Percentiles rank a stretch among this genome's conserved stretches.
Evolutionary conservation across 1,140 invertebrate species (phyloP).

Genomic region (Sinella curviseta): DNA sequence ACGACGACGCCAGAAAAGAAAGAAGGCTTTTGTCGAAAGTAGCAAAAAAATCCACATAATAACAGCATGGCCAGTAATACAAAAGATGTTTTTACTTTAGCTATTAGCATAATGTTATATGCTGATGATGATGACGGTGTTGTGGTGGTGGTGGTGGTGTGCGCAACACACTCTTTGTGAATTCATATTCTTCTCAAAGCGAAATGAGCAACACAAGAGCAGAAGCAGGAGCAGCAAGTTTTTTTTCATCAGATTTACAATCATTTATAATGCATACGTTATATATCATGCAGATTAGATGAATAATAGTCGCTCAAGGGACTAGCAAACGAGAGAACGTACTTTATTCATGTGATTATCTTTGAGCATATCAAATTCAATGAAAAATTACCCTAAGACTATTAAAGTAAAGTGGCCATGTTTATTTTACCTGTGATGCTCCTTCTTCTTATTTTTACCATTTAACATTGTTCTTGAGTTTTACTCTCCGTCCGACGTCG

Average conservation of each 20-base stretch:
- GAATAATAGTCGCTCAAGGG: conserved; percentile 22
- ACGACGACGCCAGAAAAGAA: conserved; percentile 7
- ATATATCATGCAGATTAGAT: not conserved
- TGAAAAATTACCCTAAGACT: conserved; percentile 27
- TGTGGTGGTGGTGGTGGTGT: too few relatives aligned
- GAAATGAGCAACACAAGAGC: too few relatives aligned
- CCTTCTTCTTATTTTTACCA: not conserved
- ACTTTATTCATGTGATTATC: conserved; percentile 20
- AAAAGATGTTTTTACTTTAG: conserved; percentile 11
- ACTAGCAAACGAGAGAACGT: conserved; percentile 10
- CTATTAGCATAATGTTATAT: too few relatives aligned
- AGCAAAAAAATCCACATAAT: not conserved
- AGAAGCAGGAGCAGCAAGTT: conserved; percentile 3
- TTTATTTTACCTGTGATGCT: conserved; percentile 28
- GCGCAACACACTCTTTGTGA: too few relatives aligned
- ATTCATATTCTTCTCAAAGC: too few relatives aligned
- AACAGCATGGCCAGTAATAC: not conserved
- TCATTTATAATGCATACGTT: conserved; percentile 1
- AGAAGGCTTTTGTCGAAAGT: not conserved
- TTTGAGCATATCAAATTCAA: conserved; percentile 28
- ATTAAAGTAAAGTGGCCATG: conserved; percentile 20
- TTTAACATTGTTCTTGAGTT: not conserved
- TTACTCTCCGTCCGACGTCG: too few relatives aligned
- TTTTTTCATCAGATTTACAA: conserved; percentile 6
- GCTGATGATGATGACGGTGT: too few relatives aligned